Conservation (phyloP, 2,113 vertebrate species). For the Syngnathus scovelli region DNA sequence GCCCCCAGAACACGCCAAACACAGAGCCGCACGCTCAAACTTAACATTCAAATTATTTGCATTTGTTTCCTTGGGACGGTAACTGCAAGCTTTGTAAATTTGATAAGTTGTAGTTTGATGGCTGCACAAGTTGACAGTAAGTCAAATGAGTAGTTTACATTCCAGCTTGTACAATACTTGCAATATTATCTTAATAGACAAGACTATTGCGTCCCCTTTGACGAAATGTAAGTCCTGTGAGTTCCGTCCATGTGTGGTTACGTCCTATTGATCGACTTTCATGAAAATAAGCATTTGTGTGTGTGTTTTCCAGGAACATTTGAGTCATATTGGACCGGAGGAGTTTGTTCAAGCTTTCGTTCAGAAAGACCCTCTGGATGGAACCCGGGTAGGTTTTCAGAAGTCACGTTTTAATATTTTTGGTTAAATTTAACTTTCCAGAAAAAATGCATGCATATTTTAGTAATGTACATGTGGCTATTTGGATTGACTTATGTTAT, state of each 20-base stretch:
- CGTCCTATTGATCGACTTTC: slow-evolving; percentile 57
- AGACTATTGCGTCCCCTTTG: slow-evolving; percentile 27
- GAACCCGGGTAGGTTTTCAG: slow-evolving; percentile 77
- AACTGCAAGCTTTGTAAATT: neutral
- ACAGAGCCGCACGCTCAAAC: neutral
- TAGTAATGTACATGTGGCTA: neutral
- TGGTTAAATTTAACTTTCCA: no score
- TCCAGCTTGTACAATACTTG: slow-evolving; percentile 8
- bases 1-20: slow-evolving; percentile 7
- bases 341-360: slow-evolving; percentile 94
- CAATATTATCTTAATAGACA: slow-evolving; percentile 27
- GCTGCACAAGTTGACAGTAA: slow-evolving; percentile 4
- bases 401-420: neutral
- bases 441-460: neutral
- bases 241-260: slow-evolving; percentile 53
- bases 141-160: slow-evolving; percentile 31
- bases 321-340: slow-evolving; percentile 91
- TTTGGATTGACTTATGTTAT: neutral
- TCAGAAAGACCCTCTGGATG: slow-evolving; percentile 88
- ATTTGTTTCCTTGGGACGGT: neutral
- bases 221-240: slow-evolving; percentile 48
- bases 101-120: slow-evolving; percentile 13
- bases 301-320: slow-evolving; percentile 77
- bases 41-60: neutral
- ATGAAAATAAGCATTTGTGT: slow-evolving; percentile 39